These are phyloP conservation scores for Nyctibius bracteatus DNA, from an alignment of 2,113 vertebrate genomes.

Conservation along the genomic window DNA sequence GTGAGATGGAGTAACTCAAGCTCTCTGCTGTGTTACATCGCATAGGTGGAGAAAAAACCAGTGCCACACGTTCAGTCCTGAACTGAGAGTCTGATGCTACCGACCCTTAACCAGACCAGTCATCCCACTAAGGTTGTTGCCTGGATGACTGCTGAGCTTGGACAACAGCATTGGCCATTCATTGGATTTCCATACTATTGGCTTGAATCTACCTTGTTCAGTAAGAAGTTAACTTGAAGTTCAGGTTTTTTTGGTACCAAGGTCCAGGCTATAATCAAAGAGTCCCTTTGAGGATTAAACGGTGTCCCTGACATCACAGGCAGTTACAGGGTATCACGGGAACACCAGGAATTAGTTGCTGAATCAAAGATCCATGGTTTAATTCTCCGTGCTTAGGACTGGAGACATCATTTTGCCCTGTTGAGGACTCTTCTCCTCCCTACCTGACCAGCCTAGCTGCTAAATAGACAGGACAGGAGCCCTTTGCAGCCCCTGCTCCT, in stretches of 20 bases:
- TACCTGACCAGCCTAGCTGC: background rate
- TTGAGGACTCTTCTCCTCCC: background rate
- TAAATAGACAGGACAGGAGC: background rate
- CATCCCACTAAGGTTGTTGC: background rate
- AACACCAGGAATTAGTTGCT: background rate
- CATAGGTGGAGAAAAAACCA: background rate
- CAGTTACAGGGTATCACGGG: fast-evolving
- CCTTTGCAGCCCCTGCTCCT: background rate
- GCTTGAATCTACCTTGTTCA: background rate
- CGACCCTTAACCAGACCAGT: background rate
- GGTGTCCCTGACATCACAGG: background rate
- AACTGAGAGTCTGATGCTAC: background rate
- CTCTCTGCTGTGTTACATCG: background rate
- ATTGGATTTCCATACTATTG: background rate
- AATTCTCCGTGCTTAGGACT: background rate
- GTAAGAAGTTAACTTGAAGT: background rate
- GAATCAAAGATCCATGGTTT: background rate
- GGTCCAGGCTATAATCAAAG: background rate
- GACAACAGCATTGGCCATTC: background rate
- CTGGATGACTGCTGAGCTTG: background rate
- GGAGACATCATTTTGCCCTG: background rate
- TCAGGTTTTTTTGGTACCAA: background rate
- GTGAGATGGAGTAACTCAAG: background rate
- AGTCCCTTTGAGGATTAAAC: background rate
- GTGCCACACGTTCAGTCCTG: background rate